Evolutionary conservation across 2,113 vertebrate species (phyloP).

Genomic region (Ailurus styani): DNA sequence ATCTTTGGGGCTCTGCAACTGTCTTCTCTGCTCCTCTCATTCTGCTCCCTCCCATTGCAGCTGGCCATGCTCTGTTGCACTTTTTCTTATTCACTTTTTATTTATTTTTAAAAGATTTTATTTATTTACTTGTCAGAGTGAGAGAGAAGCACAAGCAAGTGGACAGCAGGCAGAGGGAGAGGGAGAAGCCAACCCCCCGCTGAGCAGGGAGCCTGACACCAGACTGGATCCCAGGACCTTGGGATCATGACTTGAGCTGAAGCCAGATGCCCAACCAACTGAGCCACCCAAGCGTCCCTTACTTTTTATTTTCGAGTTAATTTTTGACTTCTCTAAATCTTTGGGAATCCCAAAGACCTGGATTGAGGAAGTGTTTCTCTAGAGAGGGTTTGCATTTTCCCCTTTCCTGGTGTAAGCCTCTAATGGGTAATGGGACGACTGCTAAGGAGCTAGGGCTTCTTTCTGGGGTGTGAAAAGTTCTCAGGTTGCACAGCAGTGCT

Average conservation of each 20-base stretch:
- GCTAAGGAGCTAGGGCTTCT: accelerated
- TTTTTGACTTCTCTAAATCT: background rate
- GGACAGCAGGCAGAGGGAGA: too few relatives aligned
- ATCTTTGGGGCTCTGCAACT: background rate
- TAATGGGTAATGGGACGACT: background rate
- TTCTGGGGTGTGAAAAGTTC: background rate
- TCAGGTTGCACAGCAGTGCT: background rate
- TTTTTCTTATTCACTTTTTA: background rate
- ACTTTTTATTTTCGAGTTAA: background rate
- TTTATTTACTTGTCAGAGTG: too few relatives aligned
- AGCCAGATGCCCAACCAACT: too few relatives aligned
- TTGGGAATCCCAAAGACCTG: background rate
- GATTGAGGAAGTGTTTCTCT: background rate
- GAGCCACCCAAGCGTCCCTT: background rate
- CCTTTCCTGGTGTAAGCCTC: background rate
- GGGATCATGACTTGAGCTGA: too few relatives aligned
- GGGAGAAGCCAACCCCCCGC: too few relatives aligned
- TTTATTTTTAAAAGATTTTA: too few relatives aligned
- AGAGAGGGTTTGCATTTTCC: background rate
- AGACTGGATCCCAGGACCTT: too few relatives aligned
- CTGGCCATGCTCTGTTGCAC: background rate
- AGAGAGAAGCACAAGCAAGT: too few relatives aligned
- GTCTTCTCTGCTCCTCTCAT: background rate
- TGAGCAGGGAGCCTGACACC: too few relatives aligned
- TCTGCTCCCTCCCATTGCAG: background rate